Percentiles rank a stretch among this genome's conserved stretches.
phyloP scores from a whole-genome alignment of 2,888 invertebrate genomes.

The Parnassius apollo region DNA sequence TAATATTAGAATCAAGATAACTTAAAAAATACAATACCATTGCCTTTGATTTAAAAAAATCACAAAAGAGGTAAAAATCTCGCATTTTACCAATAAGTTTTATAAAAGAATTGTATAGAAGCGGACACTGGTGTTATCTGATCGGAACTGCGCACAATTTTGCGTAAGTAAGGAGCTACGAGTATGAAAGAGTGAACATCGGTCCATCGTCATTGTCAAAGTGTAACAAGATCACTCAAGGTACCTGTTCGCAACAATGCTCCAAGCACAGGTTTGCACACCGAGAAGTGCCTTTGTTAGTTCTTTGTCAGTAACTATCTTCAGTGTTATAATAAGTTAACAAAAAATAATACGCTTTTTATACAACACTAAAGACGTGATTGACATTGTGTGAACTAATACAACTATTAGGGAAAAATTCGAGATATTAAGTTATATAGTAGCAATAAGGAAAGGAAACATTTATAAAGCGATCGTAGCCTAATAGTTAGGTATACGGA shows the following conservation, averaged over 20 bases:
- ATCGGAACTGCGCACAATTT: slow-evolving; percentile 72
- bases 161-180: slow-evolving; percentile 30
- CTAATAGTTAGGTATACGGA: too few species aligned
- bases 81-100: slow-evolving; percentile 51
- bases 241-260: slow-evolving; percentile 69
- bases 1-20: too few species aligned
- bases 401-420: neutral
- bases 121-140: slow-evolving; percentile 72
- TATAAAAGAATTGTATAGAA: slow-evolving; percentile 55
- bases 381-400: slow-evolving; percentile 23
- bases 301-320: slow-evolving; percentile 20
- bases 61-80: slow-evolving; percentile 52
- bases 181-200: slow-evolving; percentile 69
- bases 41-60: slow-evolving; percentile 6
- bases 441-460: too few species aligned
- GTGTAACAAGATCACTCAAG: slow-evolving; percentile 69
- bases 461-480: too few species aligned
- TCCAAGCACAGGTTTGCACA: slow-evolving; percentile 54
- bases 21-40: too few species aligned
- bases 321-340: neutral
- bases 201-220: slow-evolving; percentile 49
- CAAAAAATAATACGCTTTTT: slow-evolving; percentile 12
- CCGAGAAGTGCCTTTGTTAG: slow-evolving; percentile 48
- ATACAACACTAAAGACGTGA: slow-evolving; percentile 14
- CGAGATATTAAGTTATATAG: too few species aligned